Evolutionary conservation across 2,113 vertebrate species (phyloP).

Genomic region (Edolisoma coerulescens): DNA sequence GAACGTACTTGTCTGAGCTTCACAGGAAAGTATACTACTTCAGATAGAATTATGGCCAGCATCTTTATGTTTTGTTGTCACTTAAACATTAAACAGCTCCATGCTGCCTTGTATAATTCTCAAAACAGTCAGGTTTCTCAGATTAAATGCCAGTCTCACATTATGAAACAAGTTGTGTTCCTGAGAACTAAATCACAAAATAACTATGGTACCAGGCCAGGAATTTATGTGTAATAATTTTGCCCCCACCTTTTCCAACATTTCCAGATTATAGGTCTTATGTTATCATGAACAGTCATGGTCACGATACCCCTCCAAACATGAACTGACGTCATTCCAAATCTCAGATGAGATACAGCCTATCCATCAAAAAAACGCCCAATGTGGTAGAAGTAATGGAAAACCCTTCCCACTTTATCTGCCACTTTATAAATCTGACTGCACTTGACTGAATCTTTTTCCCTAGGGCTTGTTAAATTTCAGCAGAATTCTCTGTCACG

Average conservation of each 20-base stretch:
- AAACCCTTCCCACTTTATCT: conserved; percentile 53
- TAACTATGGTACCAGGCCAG: not conserved
- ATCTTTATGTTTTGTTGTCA: conserved; percentile 40
- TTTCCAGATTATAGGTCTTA: not conserved
- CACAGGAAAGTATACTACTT: conserved; percentile 29
- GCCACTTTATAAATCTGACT: conserved; percentile 61
- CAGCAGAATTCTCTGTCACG: conserved; percentile 48
- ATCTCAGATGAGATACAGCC: not conserved
- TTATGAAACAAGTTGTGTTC: conserved; percentile 24
- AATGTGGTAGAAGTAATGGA: conserved; percentile 39
- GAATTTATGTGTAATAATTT: not conserved
- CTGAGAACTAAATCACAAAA: conserved; percentile 19
- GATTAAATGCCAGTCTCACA: conserved; percentile 34
- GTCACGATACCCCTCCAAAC: not conserved
- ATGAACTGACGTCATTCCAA: not conserved
- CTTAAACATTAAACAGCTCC: conserved; percentile 31
- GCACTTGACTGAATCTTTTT: conserved; percentile 59
- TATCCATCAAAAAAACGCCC: not conserved
- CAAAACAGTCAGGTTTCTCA: conserved; percentile 40
- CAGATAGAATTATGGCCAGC: conserved; percentile 36
- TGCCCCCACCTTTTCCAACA: not conserved
- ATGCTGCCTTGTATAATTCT: conserved; percentile 11
- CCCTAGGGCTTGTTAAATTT: conserved; percentile 59
- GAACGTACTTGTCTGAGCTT: not conserved
- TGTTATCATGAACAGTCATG: not conserved